These are phyloP conservation scores for Malurus cyaneus DNA, from an alignment of 2,113 vertebrate genomes.

Conservation along the genomic window DNA sequence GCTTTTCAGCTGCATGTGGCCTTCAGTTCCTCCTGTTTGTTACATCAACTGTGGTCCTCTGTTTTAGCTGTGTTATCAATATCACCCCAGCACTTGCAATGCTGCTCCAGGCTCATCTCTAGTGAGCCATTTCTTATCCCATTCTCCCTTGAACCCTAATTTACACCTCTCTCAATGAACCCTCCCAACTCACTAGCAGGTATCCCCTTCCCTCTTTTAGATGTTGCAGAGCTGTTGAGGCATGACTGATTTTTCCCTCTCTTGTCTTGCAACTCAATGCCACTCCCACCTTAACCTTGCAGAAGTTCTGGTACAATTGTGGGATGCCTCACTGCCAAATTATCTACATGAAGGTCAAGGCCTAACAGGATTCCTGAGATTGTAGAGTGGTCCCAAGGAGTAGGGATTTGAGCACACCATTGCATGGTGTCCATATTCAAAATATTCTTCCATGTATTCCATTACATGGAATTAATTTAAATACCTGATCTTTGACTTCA, in stretches of 20 bases:
- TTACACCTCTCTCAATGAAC: not conserved
- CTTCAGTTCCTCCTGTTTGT: not conserved
- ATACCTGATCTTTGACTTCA: not conserved
- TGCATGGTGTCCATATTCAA: not conserved
- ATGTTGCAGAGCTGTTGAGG: not conserved
- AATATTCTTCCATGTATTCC: not conserved
- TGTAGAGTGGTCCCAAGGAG: not conserved
- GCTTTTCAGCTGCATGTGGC: not conserved
- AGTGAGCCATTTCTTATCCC: not conserved
- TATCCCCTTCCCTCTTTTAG: not conserved
- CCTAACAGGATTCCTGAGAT: not conserved
- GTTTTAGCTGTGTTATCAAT: not conserved
- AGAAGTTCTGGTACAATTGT: not conserved
- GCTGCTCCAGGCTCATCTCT: not conserved
- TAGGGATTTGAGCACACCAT: not conserved
- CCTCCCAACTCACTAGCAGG: not conserved
- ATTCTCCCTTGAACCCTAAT: not conserved
- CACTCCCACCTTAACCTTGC: not conserved
- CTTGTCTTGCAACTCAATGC: not conserved
- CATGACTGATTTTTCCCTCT: not conserved
- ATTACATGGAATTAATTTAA: not conserved
- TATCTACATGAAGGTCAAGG: not conserved
- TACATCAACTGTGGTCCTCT: not conserved
- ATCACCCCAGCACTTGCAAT: accelerated
- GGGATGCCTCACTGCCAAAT: not conserved